These are phyloP conservation scores for Nannoperca obscura DNA, from an alignment of 2,797 vertebrate species.

Conservation along the genomic window DNA sequence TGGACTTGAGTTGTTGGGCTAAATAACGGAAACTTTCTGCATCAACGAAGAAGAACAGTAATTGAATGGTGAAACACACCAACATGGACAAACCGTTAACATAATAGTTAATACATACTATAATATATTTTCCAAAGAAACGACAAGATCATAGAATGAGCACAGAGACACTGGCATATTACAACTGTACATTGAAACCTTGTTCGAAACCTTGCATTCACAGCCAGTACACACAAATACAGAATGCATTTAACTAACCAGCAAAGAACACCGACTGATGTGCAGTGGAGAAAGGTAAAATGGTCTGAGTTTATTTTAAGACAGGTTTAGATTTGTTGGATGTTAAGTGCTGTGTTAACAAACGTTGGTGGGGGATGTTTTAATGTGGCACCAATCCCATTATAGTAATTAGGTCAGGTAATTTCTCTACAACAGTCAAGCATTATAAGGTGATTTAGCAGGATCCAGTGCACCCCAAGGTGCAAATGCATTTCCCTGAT, in stretches of 20 bases:
- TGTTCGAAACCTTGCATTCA: neutral
- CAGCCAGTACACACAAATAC: neutral
- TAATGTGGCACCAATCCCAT: constrained; percentile 15
- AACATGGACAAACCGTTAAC: neutral
- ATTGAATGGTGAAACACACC: neutral
- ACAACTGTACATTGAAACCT: neutral
- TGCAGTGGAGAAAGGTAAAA: neutral
- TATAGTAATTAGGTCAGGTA: constrained; percentile 8
- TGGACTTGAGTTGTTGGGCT: too few relatives aligned
- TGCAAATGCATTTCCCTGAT: constrained; percentile 1
- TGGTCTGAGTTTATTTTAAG: neutral
- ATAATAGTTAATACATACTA: too few relatives aligned
- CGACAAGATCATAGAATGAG: neutral
- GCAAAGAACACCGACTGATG: neutral
- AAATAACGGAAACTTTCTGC: too few relatives aligned
- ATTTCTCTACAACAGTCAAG: constrained; percentile 1
- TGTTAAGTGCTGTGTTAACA: neutral
- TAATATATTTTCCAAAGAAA: neutral
- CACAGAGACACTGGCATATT: neutral
- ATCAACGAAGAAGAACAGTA: neutral
- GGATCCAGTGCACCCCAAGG: neutral
- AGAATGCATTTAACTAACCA: neutral
- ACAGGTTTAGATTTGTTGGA: neutral
- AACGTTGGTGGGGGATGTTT: neutral
- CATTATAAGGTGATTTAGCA: constrained; percentile 11